Evolutionary conservation across 2,888 invertebrate genomes (phyloP).

Genomic region (Prosopocoilus inquinatus): DNA sequence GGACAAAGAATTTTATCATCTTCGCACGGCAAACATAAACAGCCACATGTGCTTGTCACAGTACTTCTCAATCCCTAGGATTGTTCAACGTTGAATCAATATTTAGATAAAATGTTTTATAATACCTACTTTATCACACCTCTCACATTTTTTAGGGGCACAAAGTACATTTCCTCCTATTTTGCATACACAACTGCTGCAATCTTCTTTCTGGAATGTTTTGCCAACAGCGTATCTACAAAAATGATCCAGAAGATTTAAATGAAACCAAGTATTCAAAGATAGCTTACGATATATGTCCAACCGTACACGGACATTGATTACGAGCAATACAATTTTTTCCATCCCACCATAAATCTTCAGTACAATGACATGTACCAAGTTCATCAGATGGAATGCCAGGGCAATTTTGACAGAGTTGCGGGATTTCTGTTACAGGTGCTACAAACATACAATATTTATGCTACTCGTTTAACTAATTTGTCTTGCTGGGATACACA

Average conservation of each 20-base stretch:
- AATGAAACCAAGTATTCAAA: slow-evolving; percentile 17
- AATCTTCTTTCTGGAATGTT: slow-evolving; percentile 68
- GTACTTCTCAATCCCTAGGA: slow-evolving; percentile 57
- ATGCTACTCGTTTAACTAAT: too few relatives aligned
- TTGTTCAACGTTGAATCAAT: not conserved
- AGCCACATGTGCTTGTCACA: slow-evolving; percentile 64
- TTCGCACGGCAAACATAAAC: slow-evolving; percentile 72
- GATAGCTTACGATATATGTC: slow-evolving; percentile 58
- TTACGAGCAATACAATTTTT: slow-evolving; percentile 66
- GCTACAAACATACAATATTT: not conserved
- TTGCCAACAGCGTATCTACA: slow-evolving; percentile 71
- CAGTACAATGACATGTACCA: slow-evolving; percentile 55
- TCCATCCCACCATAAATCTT: slow-evolving; percentile 70
- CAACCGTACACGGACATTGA: slow-evolving; percentile 77
- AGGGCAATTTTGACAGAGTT: slow-evolving; percentile 10
- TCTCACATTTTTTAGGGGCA: slow-evolving; percentile 64
- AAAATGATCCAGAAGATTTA: slow-evolving; percentile 3
- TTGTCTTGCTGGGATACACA: too few relatives aligned
- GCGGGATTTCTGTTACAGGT: not conserved
- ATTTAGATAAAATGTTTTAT: not conserved
- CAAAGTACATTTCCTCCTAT: slow-evolving; percentile 72
- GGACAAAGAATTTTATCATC: slow-evolving; percentile 67
- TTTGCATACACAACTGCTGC: slow-evolving; percentile 77
- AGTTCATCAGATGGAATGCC: slow-evolving; percentile 4
- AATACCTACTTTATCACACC: slow-evolving; percentile 57